These are phyloP conservation scores for Synanceia verrucosa DNA, from an alignment of 2,797 vertebrate genomes.

Conservation along the genomic window DNA sequence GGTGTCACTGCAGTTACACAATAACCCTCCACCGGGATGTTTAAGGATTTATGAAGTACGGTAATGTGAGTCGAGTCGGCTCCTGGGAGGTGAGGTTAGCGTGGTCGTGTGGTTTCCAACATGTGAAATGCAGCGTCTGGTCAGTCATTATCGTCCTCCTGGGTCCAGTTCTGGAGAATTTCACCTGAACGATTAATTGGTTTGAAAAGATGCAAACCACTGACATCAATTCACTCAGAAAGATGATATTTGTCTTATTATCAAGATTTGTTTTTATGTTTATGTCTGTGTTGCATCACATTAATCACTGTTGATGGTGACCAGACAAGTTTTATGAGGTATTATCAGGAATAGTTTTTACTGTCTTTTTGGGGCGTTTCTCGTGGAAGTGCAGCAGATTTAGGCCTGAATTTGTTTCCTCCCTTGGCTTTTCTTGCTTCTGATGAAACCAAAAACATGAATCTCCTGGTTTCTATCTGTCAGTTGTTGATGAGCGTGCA, in stretches of 20 bases:
- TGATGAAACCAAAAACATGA: slow-evolving; percentile 8
- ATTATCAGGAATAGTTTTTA: slow-evolving; percentile 10
- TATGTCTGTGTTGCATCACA: slow-evolving; percentile 3
- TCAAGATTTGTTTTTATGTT: neutral
- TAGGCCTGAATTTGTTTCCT: neutral
- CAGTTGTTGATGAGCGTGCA: slow-evolving; percentile 14
- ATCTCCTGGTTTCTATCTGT: neutral
- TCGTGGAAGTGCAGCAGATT: too few species aligned
- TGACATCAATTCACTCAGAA: too few species aligned
- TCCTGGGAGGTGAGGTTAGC: slow-evolving; percentile 55
- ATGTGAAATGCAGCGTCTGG: slow-evolving; percentile 49
- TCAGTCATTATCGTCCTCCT: slow-evolving; percentile 13
- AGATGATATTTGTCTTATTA: neutral
- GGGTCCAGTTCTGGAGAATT: slow-evolving; percentile 1
- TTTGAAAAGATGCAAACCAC: neutral
- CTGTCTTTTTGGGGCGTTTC: slow-evolving; percentile 4
- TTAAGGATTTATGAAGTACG: slow-evolving; percentile 52
- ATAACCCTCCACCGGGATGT: slow-evolving; percentile 29
- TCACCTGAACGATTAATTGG: slow-evolving; percentile 9
- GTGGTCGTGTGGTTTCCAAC: slow-evolving; percentile 54
- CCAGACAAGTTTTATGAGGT: slow-evolving; percentile 3
- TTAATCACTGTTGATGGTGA: neutral
- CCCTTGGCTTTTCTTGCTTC: slow-evolving; percentile 5
- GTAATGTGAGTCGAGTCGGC: slow-evolving; percentile 45
- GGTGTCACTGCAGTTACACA: slow-evolving; percentile 55